A percentile compares a stretch with the other conserved stretches of the same genome.
Evolutionary conservation across 2,888 invertebrate species (phyloP).

Genomic region (Scaeva pyrastri): DNA sequence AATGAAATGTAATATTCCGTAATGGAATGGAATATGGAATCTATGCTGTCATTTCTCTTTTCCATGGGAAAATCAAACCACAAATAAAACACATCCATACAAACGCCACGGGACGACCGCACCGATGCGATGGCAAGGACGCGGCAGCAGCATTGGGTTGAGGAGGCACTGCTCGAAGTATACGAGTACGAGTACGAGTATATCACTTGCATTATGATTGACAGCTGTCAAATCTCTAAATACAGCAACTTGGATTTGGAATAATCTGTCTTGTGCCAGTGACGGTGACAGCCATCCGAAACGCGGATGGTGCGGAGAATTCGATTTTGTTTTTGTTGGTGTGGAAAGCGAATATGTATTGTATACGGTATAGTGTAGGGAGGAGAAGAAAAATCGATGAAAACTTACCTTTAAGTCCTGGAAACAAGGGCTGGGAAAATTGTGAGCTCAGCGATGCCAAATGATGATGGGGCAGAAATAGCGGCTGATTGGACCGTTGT

Average conservation of each 20-base stretch:
- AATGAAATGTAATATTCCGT: constrained; percentile 75
- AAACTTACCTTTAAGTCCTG: constrained; percentile 89
- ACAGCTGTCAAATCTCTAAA: constrained; percentile 77
- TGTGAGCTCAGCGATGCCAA: constrained; percentile 89
- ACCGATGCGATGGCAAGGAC: not conserved
- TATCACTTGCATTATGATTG: constrained; percentile 78
- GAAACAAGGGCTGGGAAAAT: constrained; percentile 93
- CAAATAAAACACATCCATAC: constrained; percentile 35
- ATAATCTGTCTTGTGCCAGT: constrained; percentile 68
- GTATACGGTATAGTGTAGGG: no score
- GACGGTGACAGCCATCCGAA: constrained; percentile 48
- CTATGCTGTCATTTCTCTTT: constrained; percentile 63
- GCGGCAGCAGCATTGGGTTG: not conserved
- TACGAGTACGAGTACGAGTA: no score
- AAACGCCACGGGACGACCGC: not conserved
- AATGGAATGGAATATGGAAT: constrained; percentile 71
- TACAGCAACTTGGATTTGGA: constrained; percentile 69
- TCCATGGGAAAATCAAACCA: constrained; percentile 53
- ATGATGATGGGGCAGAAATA: constrained; percentile 93
- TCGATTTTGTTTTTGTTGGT: constrained; percentile 24
- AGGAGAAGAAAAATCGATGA: constrained; percentile 4
- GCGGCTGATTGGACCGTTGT: constrained; percentile 87
- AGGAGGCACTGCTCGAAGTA: constrained; percentile 7
- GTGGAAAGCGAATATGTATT: not conserved
- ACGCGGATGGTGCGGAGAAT: constrained; percentile 26